phyloP scores from a whole-genome alignment of 2,797 vertebrate genomes.

The Malurus leucopterus region DNA sequence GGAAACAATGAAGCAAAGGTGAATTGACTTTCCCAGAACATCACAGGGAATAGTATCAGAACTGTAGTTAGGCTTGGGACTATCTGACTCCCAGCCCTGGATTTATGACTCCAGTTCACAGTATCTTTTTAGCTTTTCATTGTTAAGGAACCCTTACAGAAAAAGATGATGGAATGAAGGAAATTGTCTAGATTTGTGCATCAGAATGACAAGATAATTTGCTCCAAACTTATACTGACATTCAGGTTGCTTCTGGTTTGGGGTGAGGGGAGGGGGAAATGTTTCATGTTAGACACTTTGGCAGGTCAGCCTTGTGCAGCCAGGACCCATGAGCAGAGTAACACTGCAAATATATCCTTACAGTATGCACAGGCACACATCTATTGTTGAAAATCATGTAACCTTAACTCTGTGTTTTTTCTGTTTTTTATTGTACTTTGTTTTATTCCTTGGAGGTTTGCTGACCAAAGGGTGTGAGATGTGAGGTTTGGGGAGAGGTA shows the following conservation, averaged over 20 bases:
- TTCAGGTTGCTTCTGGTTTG: not conserved
- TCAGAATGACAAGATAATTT: not conserved
- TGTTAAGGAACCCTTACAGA: conserved; percentile 11
- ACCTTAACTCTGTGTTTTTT: not conserved
- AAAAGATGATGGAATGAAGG: not conserved
- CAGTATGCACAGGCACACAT: not conserved
- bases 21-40: not conserved
- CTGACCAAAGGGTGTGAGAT: not conserved
- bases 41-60: not conserved
- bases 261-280: accelerated
- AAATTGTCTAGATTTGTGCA: not conserved
- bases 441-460: not conserved
- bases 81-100: not conserved
- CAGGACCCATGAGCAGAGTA: not conserved
- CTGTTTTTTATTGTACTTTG: not conserved
- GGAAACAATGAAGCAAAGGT: not conserved
- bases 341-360: not conserved
- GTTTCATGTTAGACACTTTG: not conserved
- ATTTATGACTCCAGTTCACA: not conserved
- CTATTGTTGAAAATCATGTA: not conserved
- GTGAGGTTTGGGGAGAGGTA: not conserved
- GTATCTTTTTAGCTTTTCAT: not conserved
- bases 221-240: not conserved
- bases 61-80: not conserved
- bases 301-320: not conserved